Base-by-base conservation (phyloP, 2,797 vertebrate genomes). In the Amazonetta brasiliensis region DNA sequence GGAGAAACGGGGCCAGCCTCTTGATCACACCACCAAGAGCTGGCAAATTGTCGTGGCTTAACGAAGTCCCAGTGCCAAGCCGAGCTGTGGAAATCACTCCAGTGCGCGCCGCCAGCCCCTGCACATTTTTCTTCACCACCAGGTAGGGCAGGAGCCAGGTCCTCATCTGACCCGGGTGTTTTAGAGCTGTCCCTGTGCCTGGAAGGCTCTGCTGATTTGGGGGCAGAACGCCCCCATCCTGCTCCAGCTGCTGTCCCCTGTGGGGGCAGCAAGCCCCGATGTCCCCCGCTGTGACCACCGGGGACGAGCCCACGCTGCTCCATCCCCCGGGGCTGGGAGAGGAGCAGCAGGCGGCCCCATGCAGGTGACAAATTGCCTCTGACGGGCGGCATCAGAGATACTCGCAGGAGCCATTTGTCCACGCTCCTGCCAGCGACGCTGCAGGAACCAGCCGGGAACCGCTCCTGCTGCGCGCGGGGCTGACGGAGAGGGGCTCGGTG, bases 21-120 rank as follows among this genome's bases (percentile, higher is more conserved):
- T 92, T 35, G 5, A 75, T 89, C 92, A 62, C 94, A 92, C 43
- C 87, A 76, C 52, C 41, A 19, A 28, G 22, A 62, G 54, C 68
- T 91, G 95, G 95, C 92, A 92, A 91, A 95, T 92, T 91, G 92
- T 94, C 56, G 72, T 80, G 91, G 85, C 94, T 95, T 92, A 72
- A 93, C 88, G 48, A 84, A 93, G 87, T 52, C 78, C 87, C 8
- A 3, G 67, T 91, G 87, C 89, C 7, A 52, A 95, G 92, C 87
- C 79, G 95, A 97, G 95, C 95, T 48, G 60, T 71, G 89, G 78
- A 87, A 92, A 96, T 87, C 21, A 39, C 92, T 94, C 91, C 95
- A 80, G 92, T 5, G 63, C 84, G 73, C 50, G 37, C 81, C 81
- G 90, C 71, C 90, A 84, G 95, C 89, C 84, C 87, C 91, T 48